A percentile compares a stretch with the other conserved stretches of the same genome.
These are phyloP conservation scores for Myripristis murdjan DNA, from an alignment of 2,797 vertebrate genomes.

Conservation along the genomic window DNA sequence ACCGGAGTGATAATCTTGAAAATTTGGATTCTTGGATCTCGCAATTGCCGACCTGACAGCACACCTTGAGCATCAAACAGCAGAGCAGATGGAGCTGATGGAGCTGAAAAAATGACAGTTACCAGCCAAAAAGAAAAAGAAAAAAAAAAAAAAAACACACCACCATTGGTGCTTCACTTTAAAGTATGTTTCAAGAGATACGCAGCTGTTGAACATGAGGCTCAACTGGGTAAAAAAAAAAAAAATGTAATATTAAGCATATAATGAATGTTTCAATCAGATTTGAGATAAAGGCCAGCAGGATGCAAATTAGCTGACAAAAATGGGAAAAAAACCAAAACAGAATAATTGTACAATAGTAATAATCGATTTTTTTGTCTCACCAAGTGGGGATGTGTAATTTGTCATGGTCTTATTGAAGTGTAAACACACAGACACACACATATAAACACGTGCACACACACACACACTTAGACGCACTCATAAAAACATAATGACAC, in stretches of 20 bases:
- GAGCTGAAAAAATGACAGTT: too few relatives aligned
- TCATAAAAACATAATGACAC: constrained; percentile 16
- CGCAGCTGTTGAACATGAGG: constrained; percentile 12
- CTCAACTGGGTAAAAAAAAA: constrained; percentile 2
- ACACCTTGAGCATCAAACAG: too few relatives aligned
- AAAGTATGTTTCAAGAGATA: background rate
- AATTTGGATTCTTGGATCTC: too few relatives aligned
- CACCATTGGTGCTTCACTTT: too few relatives aligned
- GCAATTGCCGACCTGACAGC: too few relatives aligned
- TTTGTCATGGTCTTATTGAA: constrained; percentile 45
- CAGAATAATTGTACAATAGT: background rate
- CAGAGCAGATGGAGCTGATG: too few relatives aligned
- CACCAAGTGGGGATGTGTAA: constrained; percentile 38
- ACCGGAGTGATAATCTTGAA: too few relatives aligned
- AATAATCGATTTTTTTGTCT: constrained; percentile 53
- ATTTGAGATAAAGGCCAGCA: constrained; percentile 12
- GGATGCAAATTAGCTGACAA: constrained; percentile 12
- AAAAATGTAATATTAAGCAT: constrained; percentile 5
- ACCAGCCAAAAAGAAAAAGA: too few relatives aligned
- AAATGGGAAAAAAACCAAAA: background rate
- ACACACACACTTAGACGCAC: constrained; percentile 5
- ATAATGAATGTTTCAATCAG: constrained; percentile 37
- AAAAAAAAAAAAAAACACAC: too few relatives aligned
- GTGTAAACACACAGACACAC: constrained; percentile 8
- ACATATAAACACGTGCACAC: background rate